Base-by-base conservation (phyloP, 2,797 vertebrate genomes). In the Pampus argenteus region DNA sequence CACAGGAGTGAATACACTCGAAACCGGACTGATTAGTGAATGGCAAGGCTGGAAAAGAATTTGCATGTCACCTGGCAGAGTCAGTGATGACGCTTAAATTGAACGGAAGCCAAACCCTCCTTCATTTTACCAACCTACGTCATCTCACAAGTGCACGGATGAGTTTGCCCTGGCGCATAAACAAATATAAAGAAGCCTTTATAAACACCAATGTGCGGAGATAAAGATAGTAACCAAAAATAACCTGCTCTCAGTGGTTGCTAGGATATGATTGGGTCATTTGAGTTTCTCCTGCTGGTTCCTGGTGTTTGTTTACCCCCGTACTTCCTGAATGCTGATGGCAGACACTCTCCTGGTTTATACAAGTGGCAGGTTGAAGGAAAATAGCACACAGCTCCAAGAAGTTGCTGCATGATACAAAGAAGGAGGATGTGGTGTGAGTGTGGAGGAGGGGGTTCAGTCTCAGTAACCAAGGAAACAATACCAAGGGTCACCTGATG, bases 321-420 rank as follows among this genome's bases (percentile, higher is more conserved):
- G 69, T 63, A 80, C 82, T 92, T 93, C 93, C 93, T 92, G 91
- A 90, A 93, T 79, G 82, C 88, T 90, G 90, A 93, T 86, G 90
- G 88, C 69, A 88, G 80, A 92, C 85, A 84, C 66, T 66, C 74
- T 74, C 44, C 73, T 82, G 64, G 78, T 92, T 92, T 92, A 91
- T 69, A 88, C 70, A 77, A 88, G 76, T 47, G 73, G 74, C 8
- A 81, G 31, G 34, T 59, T 83, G 79, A 86, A 73, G 78, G 69
- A 78, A 81, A 89, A 83, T 85, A 88, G 84, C 71, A 55, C 69
- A 58, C 76, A 54, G 68, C 72, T 77, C 59, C 36, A 44, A 83
- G 61, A 81, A 71, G 65, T 75, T 63, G 63, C 60, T 74, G 68
- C 45, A 58, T 14, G 22, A 74, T 61, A 67, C 62, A 66, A 42